phyloP scores from a whole-genome alignment of 2,888 invertebrate species.

The Cryptus armator region DNA sequence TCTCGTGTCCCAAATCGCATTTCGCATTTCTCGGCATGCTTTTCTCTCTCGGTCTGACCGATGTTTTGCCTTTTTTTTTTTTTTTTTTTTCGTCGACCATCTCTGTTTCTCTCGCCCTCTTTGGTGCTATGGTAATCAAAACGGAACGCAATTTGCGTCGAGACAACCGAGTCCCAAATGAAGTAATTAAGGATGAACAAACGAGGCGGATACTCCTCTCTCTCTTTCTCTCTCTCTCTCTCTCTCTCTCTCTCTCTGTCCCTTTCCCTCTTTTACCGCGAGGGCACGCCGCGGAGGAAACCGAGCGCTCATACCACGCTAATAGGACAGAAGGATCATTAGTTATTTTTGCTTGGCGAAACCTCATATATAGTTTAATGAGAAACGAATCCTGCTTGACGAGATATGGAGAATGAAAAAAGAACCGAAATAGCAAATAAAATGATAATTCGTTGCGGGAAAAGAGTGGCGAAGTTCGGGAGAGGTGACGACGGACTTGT shows the following conservation, averaged over 20 bases:
- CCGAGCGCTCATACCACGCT: slow-evolving; percentile 45
- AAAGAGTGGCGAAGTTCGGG: not conserved
- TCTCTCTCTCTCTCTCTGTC: slow-evolving; percentile 50
- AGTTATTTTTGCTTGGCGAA: slow-evolving; percentile 60
- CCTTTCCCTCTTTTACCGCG: slow-evolving; percentile 14
- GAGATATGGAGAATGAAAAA: slow-evolving; percentile 36
- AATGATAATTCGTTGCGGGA: not conserved
- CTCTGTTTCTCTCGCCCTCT: slow-evolving; percentile 45
- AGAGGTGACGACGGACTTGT: slow-evolving; percentile 24
- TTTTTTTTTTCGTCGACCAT: slow-evolving; percentile 5
- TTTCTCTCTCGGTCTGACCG: slow-evolving; percentile 26
- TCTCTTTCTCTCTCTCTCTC: slow-evolving; percentile 58
- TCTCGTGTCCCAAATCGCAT: slow-evolving; percentile 46
- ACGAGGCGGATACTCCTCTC: slow-evolving; percentile 55
- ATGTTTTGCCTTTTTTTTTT: not conserved
- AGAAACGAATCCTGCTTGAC: slow-evolving; percentile 59
- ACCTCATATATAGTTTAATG: slow-evolving; percentile 58
- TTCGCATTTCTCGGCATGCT: slow-evolving; percentile 15
- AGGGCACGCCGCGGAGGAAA: not conserved
- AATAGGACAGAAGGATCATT: slow-evolving; percentile 62
- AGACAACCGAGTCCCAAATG: slow-evolving; percentile 68
- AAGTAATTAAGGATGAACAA: slow-evolving; percentile 70
- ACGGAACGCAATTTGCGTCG: slow-evolving; percentile 71
- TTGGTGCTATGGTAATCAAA: slow-evolving; percentile 68
- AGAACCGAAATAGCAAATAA: not conserved